Evolutionary conservation across 2,113 vertebrate genomes (phyloP).

Genomic region (Pardalotus punctatus): DNA sequence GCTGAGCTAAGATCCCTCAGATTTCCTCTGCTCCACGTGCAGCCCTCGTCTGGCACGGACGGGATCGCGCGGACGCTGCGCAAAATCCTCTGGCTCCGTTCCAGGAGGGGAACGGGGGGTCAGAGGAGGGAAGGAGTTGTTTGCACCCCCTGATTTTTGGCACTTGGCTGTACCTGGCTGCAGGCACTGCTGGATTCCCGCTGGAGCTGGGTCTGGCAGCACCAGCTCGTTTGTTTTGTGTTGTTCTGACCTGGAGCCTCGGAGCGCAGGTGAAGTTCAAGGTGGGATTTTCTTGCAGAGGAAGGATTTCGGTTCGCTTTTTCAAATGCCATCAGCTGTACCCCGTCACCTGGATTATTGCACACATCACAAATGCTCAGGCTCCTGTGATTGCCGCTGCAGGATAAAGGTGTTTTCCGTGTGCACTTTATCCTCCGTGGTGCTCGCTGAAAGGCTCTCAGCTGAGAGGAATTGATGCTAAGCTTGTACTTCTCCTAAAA

Average conservation of each 20-base stretch:
- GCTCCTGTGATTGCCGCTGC: not conserved
- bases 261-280: not conserved
- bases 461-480: not conserved
- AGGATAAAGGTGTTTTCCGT: not conserved
- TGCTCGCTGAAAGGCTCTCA: not conserved
- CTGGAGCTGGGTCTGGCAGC: not conserved
- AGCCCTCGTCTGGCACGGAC: accelerated
- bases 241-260: not conserved
- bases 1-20: not conserved
- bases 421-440: accelerated
- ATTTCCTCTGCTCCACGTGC: not conserved
- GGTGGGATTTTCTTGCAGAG: not conserved
- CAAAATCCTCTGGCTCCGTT: not conserved
- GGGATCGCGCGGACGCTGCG: accelerated
- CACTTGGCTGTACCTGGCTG: not conserved
- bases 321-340: not conserved
- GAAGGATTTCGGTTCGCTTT: not conserved
- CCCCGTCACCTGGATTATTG: not conserved
- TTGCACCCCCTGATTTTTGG: not conserved
- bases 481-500: not conserved
- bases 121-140: not conserved
- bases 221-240: not conserved
- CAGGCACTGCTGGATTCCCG: not conserved
- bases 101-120: no score
- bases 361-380: no score